Evolutionary conservation across 2,797 vertebrate genomes (phyloP).

Genomic region (Sebastolobus altivelis): DNA sequence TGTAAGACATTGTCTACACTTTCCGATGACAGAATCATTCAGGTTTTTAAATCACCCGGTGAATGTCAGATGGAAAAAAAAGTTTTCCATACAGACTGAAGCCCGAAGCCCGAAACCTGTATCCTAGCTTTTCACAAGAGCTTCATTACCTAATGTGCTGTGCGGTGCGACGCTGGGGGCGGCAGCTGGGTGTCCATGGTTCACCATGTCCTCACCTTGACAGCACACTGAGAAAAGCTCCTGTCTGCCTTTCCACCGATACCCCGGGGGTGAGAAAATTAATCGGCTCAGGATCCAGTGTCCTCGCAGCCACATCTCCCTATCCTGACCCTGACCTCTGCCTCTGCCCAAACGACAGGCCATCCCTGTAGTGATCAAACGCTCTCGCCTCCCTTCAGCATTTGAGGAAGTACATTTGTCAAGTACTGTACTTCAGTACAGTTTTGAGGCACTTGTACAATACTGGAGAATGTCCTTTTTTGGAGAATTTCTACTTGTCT

Average conservation of each 20-base stretch:
- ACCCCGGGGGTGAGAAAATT: constrained; percentile 74
- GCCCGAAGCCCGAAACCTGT: neutral
- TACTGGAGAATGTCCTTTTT: neutral
- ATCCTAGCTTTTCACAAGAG: constrained; percentile 21
- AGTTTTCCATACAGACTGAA: neutral
- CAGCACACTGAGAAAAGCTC: constrained; percentile 71
- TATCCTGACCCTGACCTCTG: constrained; percentile 63
- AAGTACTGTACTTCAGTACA: neutral
- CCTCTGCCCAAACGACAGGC: constrained; percentile 28
- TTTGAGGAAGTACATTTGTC: neutral
- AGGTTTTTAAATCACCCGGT: constrained; percentile 4
- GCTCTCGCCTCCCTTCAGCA: neutral
- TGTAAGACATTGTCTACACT: neutral
- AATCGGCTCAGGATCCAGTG: constrained; percentile 74
- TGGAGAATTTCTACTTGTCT: neutral
- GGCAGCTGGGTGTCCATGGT: constrained; percentile 48
- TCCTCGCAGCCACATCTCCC: constrained; percentile 54
- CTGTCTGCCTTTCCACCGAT: constrained; percentile 64
- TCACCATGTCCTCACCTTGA: constrained; percentile 68
- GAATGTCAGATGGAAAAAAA: neutral
- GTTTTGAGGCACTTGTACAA: neutral
- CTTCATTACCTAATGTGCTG: constrained; percentile 78
- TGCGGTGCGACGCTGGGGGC: constrained; percentile 51
- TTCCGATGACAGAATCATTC: neutral
- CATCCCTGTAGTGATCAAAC: constrained; percentile 38